Evolutionary conservation across 2,113 vertebrate genomes (phyloP).

Genomic region (Gopherus flavomarginatus): DNA sequence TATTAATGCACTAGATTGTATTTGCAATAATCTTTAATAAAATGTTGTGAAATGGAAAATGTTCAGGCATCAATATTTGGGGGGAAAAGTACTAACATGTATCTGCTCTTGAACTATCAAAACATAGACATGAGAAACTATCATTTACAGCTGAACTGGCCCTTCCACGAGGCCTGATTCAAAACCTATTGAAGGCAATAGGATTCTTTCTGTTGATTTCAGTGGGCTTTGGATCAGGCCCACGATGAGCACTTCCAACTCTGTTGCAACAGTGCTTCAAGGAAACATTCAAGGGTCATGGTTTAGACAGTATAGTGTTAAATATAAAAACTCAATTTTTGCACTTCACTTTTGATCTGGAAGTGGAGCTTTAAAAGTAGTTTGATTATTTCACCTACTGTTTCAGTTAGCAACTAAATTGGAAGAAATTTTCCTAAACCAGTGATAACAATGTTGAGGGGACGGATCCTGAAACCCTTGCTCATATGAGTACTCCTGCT

Average conservation of each 20-base stretch:
- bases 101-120: neutral
- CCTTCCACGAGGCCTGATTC: neutral
- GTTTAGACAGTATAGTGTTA: neutral
- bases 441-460: neutral
- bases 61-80: neutral
- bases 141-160: neutral
- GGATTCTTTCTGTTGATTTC: neutral
- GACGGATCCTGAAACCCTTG: neutral
- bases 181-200: neutral
- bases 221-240: neutral
- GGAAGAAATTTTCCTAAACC: neutral
- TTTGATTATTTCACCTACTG: neutral
- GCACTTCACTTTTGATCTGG: neutral
- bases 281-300: neutral
- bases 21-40: neutral
- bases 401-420: neutral
- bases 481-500: neutral
- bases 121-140: neutral
- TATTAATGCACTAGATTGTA: neutral
- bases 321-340: neutral
- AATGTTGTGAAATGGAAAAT: neutral
- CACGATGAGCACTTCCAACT: neutral
- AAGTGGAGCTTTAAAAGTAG: neutral
- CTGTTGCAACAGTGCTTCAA: neutral
- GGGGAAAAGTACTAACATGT: neutral